Evolutionary conservation across 2,888 invertebrate genomes (phyloP), one percentile per base, ranked within the genome.

Genomic region (Hirtodrosophila confusa): DNA sequence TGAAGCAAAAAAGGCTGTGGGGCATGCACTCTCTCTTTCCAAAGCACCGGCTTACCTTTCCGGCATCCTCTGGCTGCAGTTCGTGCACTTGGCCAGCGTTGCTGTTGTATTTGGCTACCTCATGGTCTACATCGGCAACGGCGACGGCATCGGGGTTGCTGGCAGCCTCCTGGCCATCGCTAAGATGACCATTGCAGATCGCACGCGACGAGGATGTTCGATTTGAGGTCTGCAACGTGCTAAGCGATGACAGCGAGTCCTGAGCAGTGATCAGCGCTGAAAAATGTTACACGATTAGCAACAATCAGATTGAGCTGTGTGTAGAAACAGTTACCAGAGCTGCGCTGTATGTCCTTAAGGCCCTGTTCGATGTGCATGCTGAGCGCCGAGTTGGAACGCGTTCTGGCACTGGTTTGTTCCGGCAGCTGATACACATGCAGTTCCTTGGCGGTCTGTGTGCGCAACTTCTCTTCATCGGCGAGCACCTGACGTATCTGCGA

Each of bases 21-120:
- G 95, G 95, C 95, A 95, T 95, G 95, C 95, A 95, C 94, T 95
- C 94, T 93, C 95, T 94, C 93, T 94, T 93, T 92, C 93, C 93
- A 93, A 93, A 93, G 93, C 93, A 93, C 92, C 92, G 91, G 92
- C 94, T 94, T 94, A 94, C 94, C 94, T 94, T 94, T 92, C 89
- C 88, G 82, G 85, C 87, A 80, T 85, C 89, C 67, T 82, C 89
- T 78, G 88, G 69, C 61, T 70, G 82, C 67, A 80, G 50, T 56
- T 88, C 90, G 68, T 88, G 83, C 71, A 79, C 64, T 17, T 79
- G 80, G 49, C 78, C 70, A 44, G 75, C 57, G 7, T 33, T 56
- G 31, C 44, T 63, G 27, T 50, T 63, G 75, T 80, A 83, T 56
- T 55, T 72, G 50, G 69, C 17, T 48, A 67, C n/a, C 6, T 68